These are phyloP conservation scores for Lophura nycthemera DNA, from an alignment of 2,113 vertebrate genomes.

Conservation along the genomic window DNA sequence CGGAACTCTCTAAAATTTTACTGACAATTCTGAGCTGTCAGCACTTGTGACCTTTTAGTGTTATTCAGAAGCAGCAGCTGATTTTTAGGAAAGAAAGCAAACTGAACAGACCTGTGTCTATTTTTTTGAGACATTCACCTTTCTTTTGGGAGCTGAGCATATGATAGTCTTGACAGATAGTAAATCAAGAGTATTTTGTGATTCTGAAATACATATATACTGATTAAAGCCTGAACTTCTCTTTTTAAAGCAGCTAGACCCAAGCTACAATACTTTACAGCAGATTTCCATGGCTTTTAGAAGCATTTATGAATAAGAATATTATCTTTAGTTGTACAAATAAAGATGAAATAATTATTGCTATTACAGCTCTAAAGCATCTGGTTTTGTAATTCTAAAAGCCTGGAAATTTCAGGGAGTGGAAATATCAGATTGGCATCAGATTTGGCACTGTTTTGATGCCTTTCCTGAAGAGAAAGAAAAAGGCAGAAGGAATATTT, in stretches of 20 bases:
- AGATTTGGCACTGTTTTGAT: neutral
- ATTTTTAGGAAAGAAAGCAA: neutral
- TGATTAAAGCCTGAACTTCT: neutral
- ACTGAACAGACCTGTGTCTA: neutral
- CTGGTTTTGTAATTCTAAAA: neutral
- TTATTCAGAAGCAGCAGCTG: neutral
- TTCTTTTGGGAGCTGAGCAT: accelerated
- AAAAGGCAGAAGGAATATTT: neutral
- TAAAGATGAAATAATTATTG: neutral
- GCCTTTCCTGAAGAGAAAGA: neutral
- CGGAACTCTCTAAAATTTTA: neutral
- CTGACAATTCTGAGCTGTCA: neutral
- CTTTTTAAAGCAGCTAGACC: neutral
- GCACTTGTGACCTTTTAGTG: neutral
- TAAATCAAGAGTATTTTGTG: neutral
- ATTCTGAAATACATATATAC: neutral
- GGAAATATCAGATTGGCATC: neutral
- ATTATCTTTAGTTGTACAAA: neutral
- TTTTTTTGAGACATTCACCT: neutral
- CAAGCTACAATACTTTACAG: neutral
- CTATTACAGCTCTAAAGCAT: neutral
- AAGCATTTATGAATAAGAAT: neutral
- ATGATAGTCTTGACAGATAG: neutral
- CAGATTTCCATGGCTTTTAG: neutral
- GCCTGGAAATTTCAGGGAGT: neutral